Percentiles rank a stretch among this genome's conserved stretches.
phyloP scores from a whole-genome alignment of 2,888 invertebrate species.

The Apomyelois bistriatella region DNA sequence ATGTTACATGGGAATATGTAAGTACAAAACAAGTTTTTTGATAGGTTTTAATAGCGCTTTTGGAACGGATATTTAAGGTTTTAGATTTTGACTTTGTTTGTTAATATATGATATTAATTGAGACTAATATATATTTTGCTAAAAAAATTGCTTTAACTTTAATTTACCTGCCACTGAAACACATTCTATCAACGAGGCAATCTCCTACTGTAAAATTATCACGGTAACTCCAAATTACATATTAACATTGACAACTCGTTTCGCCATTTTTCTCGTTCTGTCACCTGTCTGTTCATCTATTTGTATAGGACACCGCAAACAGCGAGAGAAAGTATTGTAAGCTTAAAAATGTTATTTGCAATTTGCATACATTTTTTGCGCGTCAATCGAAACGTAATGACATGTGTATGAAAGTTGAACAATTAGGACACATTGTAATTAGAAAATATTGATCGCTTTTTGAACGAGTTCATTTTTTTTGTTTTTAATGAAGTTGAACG shows the following conservation, averaged over 20 bases:
- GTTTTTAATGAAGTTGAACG: no score
- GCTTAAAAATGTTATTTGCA: background rate
- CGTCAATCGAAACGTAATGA: slow-evolving; percentile 7
- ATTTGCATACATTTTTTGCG: slow-evolving; percentile 16
- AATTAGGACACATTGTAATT: background rate
- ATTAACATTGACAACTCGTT: slow-evolving; percentile 25
- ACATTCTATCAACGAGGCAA: no score
- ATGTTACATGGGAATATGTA: no score
- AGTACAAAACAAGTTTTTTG: no score
- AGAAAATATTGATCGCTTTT: background rate
- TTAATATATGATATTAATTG: no score
- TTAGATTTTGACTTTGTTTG: no score
- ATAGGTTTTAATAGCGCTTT: no score
- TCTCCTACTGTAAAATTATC: no score
- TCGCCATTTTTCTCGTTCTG: slow-evolving; percentile 16
- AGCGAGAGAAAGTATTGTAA: background rate
- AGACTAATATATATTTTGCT: no score
- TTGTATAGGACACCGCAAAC: background rate
- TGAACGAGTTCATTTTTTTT: background rate
- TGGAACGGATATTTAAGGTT: no score
- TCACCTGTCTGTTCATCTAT: background rate
- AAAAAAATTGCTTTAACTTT: no score
- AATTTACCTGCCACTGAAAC: no score
- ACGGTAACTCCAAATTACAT: slow-evolving; percentile 32
- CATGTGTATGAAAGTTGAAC: slow-evolving; percentile 1